Base-by-base conservation (phyloP, 2,797 vertebrate genomes). In the Argentina silus region DNA sequence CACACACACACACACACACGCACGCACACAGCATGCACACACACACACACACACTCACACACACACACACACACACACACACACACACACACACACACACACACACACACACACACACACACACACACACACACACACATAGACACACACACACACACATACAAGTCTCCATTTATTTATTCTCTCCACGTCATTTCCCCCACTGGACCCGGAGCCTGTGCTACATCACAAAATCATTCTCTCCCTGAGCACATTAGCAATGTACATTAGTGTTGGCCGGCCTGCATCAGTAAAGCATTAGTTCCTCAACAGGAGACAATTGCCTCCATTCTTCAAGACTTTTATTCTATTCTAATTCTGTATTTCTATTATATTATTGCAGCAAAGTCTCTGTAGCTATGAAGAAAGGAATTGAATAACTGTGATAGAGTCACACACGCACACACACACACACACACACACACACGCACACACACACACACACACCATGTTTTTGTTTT, bases 21-120 rank as follows among this genome's bases (percentile, higher is more conserved):
- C 17, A 17, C 3, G 64, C 36, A 42, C 19, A 68, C 36, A 65
- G 51, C 0, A 43, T 5, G 57, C 8, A 68, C 48, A 15, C 23
- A 60, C n/a, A 73, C 51, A 44, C 62, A 67, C 71, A 19, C 0
- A 69, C 69, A 70, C 17, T 42, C 12, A 50, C 42, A 36, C 27
- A 64, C 60, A 7, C 60, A 63, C 36, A 57, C 27, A 47, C 9
- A 47, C 27, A 57, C 47, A 21, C 10, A 65, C 9, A 75, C 47
- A 66, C n/a, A 21, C 47, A 50, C 11, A 62, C 7, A n/a, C 10
- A 44, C 0, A 23, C 1, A 50, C 6, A 61, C 36, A 4, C 12
- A 45, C 10, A 72, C 27, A 66, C 15, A 17, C 36, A 44, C 3
- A 65, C 21, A 51, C n/a, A 73, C 42, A 66, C 2, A 44, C 9